Percentiles rank a stretch among this genome's conserved stretches.
phyloP scores from a whole-genome alignment of 2,888 invertebrate species.

The Aleiodes leptofemur region DNA sequence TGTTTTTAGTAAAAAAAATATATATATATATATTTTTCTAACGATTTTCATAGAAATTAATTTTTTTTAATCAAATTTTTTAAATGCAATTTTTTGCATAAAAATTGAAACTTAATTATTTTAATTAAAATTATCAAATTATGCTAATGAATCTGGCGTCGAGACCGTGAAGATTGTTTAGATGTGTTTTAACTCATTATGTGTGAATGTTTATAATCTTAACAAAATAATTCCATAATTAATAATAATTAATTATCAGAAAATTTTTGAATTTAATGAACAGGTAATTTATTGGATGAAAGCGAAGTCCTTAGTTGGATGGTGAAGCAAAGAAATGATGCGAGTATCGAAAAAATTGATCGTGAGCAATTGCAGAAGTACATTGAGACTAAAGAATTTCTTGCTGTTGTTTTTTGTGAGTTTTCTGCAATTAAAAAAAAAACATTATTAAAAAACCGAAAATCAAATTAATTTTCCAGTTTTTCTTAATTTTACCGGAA shows the following conservation, averaged over 20 bases:
- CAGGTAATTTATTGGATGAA: constrained; percentile 87
- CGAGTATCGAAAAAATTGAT: constrained; percentile 92
- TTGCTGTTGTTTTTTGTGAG: constrained; percentile 96
- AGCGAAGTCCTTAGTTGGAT: constrained; percentile 93
- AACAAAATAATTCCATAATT: not conserved
- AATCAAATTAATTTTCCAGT: not conserved
- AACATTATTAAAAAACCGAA: not conserved
- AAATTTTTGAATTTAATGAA: constrained; percentile 47
- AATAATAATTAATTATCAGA: constrained; percentile 5
- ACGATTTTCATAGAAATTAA: too few relatives aligned
- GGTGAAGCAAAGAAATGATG: constrained; percentile 92
- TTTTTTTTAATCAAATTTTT: too few relatives aligned
- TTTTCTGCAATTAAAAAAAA: constrained; percentile 18
- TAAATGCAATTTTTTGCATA: too few relatives aligned
- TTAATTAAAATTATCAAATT: too few relatives aligned
- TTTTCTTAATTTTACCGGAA: constrained; percentile 7
- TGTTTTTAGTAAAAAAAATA: not conserved
- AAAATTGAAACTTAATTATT: too few relatives aligned
- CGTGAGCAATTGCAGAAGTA: constrained; percentile 88
- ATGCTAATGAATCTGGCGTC: constrained; percentile 50
- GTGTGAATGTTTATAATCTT: constrained; percentile 10
- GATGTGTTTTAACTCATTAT: not conserved
- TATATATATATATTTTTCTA: too few relatives aligned
- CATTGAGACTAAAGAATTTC: constrained; percentile 92
- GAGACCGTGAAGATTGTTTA: constrained; percentile 50